Conservation (phyloP, 1,140 invertebrate species). For the Bombus pascuorum region DNA sequence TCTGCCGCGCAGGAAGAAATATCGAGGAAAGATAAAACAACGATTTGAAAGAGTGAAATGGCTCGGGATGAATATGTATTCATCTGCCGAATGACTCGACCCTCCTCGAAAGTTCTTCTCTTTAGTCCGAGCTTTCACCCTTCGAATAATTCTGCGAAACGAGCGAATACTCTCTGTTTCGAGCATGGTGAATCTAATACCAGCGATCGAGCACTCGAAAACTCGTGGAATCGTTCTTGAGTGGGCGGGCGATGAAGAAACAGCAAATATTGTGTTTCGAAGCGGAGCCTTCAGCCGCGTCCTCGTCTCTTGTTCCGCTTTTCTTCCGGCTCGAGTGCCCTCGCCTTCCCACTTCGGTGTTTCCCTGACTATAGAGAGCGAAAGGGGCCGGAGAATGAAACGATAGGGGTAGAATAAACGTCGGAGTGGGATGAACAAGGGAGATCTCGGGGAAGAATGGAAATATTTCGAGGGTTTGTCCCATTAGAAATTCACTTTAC, state of each 20-base stretch:
- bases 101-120: neutral
- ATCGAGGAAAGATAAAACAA: neutral
- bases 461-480: neutral
- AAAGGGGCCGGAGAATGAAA: neutral
- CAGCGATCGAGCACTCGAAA: slow-evolving; percentile 27
- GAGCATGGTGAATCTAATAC: neutral
- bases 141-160: neutral
- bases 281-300: neutral
- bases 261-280: slow-evolving; percentile 30
- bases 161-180: neutral
- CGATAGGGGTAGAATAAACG: neutral
- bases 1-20: no score
- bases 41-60: neutral
- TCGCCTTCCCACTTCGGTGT: slow-evolving; percentile 21
- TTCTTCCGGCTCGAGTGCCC: slow-evolving; percentile 28
- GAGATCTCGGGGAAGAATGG: neutral
- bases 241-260: neutral
- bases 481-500: neutral
- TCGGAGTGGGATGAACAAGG: neutral
- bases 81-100: neutral
- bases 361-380: neutral
- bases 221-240: slow-evolving; percentile 7
- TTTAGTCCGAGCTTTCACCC: neutral
- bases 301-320: slow-evolving; percentile 22
- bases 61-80: neutral